These are phyloP conservation scores for Troides oblongomaculatus DNA, from an alignment of 2,888 invertebrate species.

Conservation along the genomic window DNA sequence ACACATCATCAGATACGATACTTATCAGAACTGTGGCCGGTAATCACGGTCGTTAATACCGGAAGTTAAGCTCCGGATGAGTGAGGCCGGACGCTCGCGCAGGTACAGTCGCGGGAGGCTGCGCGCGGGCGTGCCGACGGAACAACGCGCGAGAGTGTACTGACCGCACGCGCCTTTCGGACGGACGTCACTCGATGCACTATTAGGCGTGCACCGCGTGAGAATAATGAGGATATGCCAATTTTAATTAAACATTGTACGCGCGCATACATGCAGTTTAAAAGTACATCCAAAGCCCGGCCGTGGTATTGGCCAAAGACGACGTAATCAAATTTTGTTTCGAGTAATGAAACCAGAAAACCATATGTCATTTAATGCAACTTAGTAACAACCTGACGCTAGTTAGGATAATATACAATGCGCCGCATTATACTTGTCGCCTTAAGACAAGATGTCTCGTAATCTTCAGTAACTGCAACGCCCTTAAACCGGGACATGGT, in stretches of 20 bases:
- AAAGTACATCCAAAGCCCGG: no score
- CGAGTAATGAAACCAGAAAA: no score
- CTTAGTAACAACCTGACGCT: no score
- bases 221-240: conserved; percentile 60
- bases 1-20: neutral
- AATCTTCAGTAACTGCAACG: no score
- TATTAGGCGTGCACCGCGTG: conserved; percentile 58
- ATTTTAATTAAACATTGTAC: conserved; percentile 27
- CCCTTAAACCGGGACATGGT: no score
- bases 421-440: no score
- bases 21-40: conserved; percentile 1
- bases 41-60: conserved; percentile 12
- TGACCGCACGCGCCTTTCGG: conserved; percentile 66
- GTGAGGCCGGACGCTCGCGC: conserved; percentile 34
- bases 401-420: no score
- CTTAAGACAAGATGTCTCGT: no score
- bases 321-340: no score
- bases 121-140: conserved; percentile 56
- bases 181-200: conserved; percentile 58
- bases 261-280: neutral
- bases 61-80: conserved; percentile 39
- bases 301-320: no score
- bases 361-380: no score
- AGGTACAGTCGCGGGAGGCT: conserved; percentile 50
- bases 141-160: conserved; percentile 71